Evolutionary conservation across 2,888 invertebrate genomes (phyloP), one percentile per base, ranked within the genome.

Genomic region (Trichacis sp.): DNA sequence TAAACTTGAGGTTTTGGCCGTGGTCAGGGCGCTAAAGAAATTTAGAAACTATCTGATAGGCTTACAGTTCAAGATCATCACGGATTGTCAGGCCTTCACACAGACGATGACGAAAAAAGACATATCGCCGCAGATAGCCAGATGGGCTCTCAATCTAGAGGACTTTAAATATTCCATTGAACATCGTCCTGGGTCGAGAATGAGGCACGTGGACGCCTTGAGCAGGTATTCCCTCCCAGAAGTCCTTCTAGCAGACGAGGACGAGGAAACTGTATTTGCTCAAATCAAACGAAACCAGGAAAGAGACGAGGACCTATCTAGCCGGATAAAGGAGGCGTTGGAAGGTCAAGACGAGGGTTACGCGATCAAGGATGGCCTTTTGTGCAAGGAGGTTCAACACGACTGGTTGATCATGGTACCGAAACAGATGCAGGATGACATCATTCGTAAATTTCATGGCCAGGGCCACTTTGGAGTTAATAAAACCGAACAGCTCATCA

Each of bases 401-500:
- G 18, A 40, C 18, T 17, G 4, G 15, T 6, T 17, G 15, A 5
- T 49, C 12, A 56, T 45, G 18, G n/a, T 62, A 9, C 62, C 56
- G 12, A 51, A 18, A 11, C 33, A 14, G n/a, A 51, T 57, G 56
- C 33, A 49, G 1, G 14, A 6, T 2, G 33, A 47, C 15, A 30
- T 47, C 9, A 55, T 58, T 14, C 18, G 24, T 20, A 19, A 14
- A 47, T 45, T 30, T 2, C 63, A 63, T 8, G 24, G 29, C 1
- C 14, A 46, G 11, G 63, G 58, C n/a, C 56, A 56, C 24, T 49
- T 56, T n/a, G 36, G 14, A 17, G 29, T 17, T 9, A 14, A 1
- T 1, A 56, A 56, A 20, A 56, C 56, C 1, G 33, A 48, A 6
- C 18, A 15, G 15, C 1, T 77, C 9, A 45, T 81, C 2, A 65